A percentile compares a stretch with the other conserved stretches of the same genome.
Evolutionary conservation across 2,888 invertebrate genomes (phyloP).

Genomic region (Sabellastarte sp.): DNA sequence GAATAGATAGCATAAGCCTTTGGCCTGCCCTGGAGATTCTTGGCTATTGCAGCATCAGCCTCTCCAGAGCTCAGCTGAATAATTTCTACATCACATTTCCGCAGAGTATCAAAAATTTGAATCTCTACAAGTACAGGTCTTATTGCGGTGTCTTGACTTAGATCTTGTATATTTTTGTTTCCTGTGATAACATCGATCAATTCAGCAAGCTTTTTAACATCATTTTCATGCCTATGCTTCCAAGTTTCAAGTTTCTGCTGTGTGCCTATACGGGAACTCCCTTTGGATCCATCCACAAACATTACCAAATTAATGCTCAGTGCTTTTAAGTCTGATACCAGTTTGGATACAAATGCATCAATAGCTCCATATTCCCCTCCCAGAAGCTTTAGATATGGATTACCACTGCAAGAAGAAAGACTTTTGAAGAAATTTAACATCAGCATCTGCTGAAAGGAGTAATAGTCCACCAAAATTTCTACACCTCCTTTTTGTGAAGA

Average conservation of each 20-base stretch:
- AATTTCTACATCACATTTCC: slow-evolving; percentile 42
- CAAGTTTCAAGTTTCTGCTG: slow-evolving; percentile 48
- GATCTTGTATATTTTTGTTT: slow-evolving; percentile 25
- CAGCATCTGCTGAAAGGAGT: slow-evolving; percentile 45
- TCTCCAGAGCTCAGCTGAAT: slow-evolving; percentile 40
- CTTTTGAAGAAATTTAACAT: slow-evolving; percentile 39
- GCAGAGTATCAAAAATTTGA: slow-evolving; percentile 35
- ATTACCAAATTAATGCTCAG: slow-evolving; percentile 46
- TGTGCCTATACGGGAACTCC: slow-evolving; percentile 32
- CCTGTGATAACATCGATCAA: slow-evolving; percentile 40
- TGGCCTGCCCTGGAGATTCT: slow-evolving; percentile 36
- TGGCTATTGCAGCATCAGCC: slow-evolving; percentile 46
- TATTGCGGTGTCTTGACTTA: slow-evolving; percentile 31
- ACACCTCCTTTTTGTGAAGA: slow-evolving; percentile 40
- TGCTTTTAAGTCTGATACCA: slow-evolving; percentile 40
- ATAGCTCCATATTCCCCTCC: slow-evolving; percentile 50
- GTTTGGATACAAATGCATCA: slow-evolving; percentile 38
- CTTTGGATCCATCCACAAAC: slow-evolving; percentile 49
- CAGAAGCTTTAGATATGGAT: slow-evolving; percentile 40
- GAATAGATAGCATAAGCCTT: slow-evolving; percentile 48
- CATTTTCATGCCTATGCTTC: slow-evolving; percentile 39
- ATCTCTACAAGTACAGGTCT: slow-evolving; percentile 51
- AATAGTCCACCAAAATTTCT: slow-evolving; percentile 52
- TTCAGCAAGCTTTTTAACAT: slow-evolving; percentile 36
- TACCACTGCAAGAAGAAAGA: slow-evolving; percentile 30